These are phyloP conservation scores for Heliconius aoede DNA, from an alignment of 2,888 invertebrate genomes.

Conservation along the genomic window DNA sequence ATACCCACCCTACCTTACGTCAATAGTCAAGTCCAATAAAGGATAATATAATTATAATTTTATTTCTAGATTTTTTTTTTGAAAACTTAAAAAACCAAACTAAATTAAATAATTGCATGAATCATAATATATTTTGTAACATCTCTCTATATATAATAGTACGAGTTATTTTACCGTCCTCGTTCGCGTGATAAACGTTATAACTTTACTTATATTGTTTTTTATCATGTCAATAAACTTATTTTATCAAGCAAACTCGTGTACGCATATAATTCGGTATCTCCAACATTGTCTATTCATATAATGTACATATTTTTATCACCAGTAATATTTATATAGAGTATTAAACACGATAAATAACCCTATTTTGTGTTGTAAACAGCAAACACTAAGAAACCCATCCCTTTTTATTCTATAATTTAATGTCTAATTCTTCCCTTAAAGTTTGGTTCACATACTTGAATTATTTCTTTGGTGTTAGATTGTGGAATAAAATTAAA, in stretches of 20 bases:
- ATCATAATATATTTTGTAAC: slow-evolving; percentile 2
- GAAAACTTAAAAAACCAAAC: neutral
- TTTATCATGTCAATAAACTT: slow-evolving; percentile 31
- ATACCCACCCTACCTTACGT: neutral
- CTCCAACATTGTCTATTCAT: neutral
- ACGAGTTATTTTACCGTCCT: neutral
- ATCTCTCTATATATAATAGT: neutral
- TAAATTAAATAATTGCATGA: neutral
- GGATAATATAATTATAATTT: too few species aligned
- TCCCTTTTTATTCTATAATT: neutral
- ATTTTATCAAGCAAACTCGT: slow-evolving; percentile 18
- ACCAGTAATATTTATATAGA: neutral
- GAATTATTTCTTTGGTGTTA: too few species aligned
- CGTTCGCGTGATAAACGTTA: slow-evolving; percentile 22
- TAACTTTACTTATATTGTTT: slow-evolving; percentile 25
- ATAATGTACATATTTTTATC: slow-evolving; percentile 6
- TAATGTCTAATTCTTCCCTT: too few species aligned
- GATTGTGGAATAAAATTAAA: too few species aligned
- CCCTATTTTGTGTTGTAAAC: neutral
- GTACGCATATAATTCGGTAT: slow-evolving; percentile 20
- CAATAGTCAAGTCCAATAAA: too few species aligned
- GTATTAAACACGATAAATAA: neutral
- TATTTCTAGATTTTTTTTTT: too few species aligned
- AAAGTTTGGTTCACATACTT: too few species aligned
- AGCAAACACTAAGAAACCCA: neutral